Evolutionary conservation across 2,797 vertebrate genomes (phyloP).

Genomic region (Thunnus albacares): DNA sequence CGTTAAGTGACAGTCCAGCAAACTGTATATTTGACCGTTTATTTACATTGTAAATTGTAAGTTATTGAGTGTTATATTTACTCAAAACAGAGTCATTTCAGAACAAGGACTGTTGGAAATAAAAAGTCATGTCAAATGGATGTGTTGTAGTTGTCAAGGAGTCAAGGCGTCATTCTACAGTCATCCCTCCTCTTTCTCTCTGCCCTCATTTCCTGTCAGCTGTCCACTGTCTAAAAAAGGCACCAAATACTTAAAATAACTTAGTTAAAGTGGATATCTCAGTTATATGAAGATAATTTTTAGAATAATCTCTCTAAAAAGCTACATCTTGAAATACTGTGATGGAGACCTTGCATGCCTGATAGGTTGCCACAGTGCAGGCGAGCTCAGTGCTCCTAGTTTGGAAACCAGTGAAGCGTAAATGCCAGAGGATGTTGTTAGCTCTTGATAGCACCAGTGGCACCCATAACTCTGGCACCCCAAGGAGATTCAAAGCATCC

Average conservation of each 20-base stretch:
- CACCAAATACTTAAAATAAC: not conserved
- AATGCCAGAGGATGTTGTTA: constrained; percentile 73
- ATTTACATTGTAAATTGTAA: no score
- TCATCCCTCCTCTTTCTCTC: no score
- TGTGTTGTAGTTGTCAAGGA: not conserved
- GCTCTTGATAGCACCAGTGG: constrained; percentile 60
- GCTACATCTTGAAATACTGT: constrained; percentile 11
- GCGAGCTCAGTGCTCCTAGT: constrained; percentile 27
- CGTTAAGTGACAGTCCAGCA: no score
- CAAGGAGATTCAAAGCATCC: constrained; percentile 51
- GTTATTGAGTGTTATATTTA: no score
- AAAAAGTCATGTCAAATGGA: not conserved
- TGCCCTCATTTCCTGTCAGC: not conserved
- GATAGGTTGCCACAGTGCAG: constrained; percentile 15
- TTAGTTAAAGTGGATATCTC: not conserved
- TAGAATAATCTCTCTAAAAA: not conserved
- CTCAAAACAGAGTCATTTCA: not conserved
- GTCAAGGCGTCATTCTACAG: no score
- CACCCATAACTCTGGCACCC: constrained; percentile 63
- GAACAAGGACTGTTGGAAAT: not conserved
- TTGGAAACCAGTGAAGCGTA: constrained; percentile 61
- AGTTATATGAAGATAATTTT: not conserved
- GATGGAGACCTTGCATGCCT: not conserved
- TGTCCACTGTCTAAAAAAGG: not conserved
- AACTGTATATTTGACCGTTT: no score